These are phyloP conservation scores for Aspidoscelis tigris DNA, from an alignment of 2,113 vertebrate genomes.

Conservation along the genomic window DNA sequence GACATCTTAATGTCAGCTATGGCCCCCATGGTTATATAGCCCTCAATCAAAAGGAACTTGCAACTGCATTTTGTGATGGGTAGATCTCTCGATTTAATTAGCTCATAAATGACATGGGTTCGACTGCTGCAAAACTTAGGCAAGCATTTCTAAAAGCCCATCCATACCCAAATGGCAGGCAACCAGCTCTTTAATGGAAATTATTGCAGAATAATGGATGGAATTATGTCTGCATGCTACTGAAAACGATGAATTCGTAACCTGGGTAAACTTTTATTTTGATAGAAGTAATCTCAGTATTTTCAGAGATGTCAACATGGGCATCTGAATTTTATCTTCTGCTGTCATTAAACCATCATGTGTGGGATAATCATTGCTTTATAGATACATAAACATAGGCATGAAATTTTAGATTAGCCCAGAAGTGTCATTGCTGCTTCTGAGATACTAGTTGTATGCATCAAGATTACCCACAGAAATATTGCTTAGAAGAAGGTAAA, in stretches of 20 bases:
- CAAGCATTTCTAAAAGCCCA: slow-evolving; percentile 43
- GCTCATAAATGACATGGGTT: slow-evolving; percentile 52
- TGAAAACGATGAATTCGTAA: slow-evolving; percentile 49
- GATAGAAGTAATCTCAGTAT: slow-evolving; percentile 26
- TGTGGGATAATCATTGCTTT: neutral
- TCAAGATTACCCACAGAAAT: neutral
- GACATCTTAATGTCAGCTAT: fast-evolving
- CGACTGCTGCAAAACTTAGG: slow-evolving; percentile 46
- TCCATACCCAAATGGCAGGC: slow-evolving; percentile 60
- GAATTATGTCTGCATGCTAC: slow-evolving; percentile 60
- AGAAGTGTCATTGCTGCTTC: too few relatives aligned
- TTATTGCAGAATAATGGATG: slow-evolving; percentile 72
- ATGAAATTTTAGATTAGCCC: neutral
- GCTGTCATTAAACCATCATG: slow-evolving; percentile 39
- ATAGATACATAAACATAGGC: slow-evolving; percentile 23
- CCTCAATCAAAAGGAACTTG: slow-evolving; percentile 24
- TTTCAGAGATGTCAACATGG: slow-evolving; percentile 39
- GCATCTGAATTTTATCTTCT: slow-evolving; percentile 48
- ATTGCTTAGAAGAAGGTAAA: neutral
- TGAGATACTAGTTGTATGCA: neutral
- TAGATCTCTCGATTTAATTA: slow-evolving; percentile 66
- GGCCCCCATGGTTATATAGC: neutral
- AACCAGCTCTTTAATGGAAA: slow-evolving; percentile 64
- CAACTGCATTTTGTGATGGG: neutral
- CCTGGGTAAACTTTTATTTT: slow-evolving; percentile 62